Conservation (phyloP, 2,797 vertebrate genomes). For the Mallotus villosus region DNA sequence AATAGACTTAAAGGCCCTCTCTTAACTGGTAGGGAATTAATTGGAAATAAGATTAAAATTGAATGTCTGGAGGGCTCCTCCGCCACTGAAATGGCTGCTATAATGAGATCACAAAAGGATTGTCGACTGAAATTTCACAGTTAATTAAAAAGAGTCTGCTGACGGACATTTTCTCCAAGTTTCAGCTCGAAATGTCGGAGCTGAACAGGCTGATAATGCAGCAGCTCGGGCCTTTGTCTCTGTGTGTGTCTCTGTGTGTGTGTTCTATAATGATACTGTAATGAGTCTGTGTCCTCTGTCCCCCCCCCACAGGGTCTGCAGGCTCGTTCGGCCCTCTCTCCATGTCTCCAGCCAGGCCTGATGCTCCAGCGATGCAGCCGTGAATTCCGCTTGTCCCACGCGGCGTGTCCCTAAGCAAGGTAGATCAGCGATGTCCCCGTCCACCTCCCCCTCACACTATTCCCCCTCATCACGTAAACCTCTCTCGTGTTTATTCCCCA, state of each 20-base stretch:
- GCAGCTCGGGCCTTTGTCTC: neutral
- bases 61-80: neutral
- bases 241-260: neutral
- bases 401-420: constrained; percentile 59
- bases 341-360: constrained; percentile 44
- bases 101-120: neutral
- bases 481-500: no score
- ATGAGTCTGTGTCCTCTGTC: neutral
- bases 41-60: constrained; percentile 10
- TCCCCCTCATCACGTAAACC: no score
- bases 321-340: constrained; percentile 15
- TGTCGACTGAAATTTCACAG: neutral
- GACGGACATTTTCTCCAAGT: neutral
- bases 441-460: no score
- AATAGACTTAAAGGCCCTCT: constrained; percentile 24
- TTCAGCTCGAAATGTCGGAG: neutral
- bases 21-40: constrained; percentile 36
- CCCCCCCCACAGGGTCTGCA: neutral
- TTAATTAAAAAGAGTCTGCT: constrained; percentile 8
- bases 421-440: constrained; percentile 10
- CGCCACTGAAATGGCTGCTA: constrained; percentile 24
- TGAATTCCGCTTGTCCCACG: constrained; percentile 50
- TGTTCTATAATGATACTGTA: neutral
- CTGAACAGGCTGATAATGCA: neutral
- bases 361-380: constrained; percentile 59